Conservation (phyloP, 2,113 vertebrate genomes). For the Tamias sibiricus region DNA sequence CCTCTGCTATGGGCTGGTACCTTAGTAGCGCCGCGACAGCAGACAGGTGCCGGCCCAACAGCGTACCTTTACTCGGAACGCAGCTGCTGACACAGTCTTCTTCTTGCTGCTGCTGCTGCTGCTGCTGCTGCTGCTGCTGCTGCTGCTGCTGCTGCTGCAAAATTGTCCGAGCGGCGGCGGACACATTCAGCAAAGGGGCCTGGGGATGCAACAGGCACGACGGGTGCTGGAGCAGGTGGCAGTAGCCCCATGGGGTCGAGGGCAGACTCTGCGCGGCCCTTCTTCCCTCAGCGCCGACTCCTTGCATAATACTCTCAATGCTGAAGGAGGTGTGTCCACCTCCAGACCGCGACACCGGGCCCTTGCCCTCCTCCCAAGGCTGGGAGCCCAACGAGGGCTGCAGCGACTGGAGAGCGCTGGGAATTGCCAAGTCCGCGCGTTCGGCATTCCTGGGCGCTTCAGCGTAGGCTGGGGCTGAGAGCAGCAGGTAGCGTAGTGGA, state of each 20-base stretch:
- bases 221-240: slow-evolving; percentile 66
- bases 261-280: background rate
- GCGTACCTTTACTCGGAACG: background rate
- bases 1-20: background rate
- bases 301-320: slow-evolving; percentile 76
- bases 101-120: no score
- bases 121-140: background rate
- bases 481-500: slow-evolving; percentile 56
- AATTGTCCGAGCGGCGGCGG: background rate
- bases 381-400: background rate
- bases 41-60: background rate
- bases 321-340: slow-evolving; percentile 58
- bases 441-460: background rate
- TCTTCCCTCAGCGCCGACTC: background rate
- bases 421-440: background rate
- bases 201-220: slow-evolving; percentile 37
- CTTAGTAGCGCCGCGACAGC: background rate
- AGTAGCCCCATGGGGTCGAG: slow-evolving; percentile 62
- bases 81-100: background rate
- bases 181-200: slow-evolving; percentile 6
- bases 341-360: accelerated
- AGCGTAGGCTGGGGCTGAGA: slow-evolving; percentile 32
- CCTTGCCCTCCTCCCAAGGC: background rate
- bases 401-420: background rate
- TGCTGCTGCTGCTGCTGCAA: background rate